A percentile compares a stretch with the other conserved stretches of the same genome.
These are phyloP conservation scores for Hydropotes inermis DNA, from an alignment of 2,113 vertebrate genomes.

Conservation along the genomic window DNA sequence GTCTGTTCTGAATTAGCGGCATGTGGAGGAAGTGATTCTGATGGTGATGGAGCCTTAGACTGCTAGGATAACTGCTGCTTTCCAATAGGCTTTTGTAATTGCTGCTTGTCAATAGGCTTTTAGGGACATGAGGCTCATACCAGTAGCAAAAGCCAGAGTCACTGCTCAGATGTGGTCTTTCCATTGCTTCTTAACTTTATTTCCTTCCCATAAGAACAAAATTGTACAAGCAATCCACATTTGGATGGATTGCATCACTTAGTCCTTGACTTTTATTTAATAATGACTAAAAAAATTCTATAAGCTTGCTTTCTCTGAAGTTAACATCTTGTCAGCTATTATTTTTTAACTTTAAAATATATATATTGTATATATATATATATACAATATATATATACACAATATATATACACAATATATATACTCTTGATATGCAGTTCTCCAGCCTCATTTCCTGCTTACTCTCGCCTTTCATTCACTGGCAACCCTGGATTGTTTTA, in stretches of 20 bases:
- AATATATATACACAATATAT: too few species aligned
- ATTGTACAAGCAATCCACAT: neutral
- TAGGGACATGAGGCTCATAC: neutral
- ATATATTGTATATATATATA: too few species aligned
- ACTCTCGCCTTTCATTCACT: neutral
- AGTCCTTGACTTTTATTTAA: constrained; percentile 11
- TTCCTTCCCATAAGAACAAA: neutral
- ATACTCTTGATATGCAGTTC: neutral
- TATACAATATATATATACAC: too few species aligned
- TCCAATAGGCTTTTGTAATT: neutral
- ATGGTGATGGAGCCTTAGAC: neutral
- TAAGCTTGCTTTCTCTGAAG: neutral
- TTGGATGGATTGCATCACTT: neutral
- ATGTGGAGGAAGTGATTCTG: neutral
- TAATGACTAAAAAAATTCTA: neutral
- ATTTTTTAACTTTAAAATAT: neutral
- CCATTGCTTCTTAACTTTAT: neutral
- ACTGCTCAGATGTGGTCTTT: neutral
- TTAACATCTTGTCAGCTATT: neutral
- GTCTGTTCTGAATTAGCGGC: neutral
- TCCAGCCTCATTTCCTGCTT: neutral
- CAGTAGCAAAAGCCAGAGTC: neutral
- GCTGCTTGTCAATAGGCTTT: neutral
- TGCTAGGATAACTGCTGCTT: neutral
- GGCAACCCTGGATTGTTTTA: neutral